Evolutionary conservation across 30 jellyfish, hydroid and myxozoan species (phyloP), one percentile per base, ranked within the genome.

Genomic region (Turritopsis dohrnii): DNA sequence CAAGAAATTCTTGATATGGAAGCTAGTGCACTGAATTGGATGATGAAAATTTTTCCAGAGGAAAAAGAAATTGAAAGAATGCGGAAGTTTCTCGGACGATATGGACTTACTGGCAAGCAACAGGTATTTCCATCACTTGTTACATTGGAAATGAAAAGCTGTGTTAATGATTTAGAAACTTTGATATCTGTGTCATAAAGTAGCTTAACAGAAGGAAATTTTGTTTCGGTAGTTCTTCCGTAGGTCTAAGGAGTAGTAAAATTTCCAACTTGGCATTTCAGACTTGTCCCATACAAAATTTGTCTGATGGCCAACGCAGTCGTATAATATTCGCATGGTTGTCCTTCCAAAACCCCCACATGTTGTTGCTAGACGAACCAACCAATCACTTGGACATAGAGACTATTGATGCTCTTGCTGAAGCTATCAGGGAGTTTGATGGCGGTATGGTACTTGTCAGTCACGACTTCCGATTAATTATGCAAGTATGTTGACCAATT

Each of bases 381-480:
- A 95, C 99, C 16, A 95, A 95, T 85, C 99, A 95, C 89, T 86
- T 95, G 85, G 99, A 95, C 86, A 95, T 95, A 53, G 99, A 95
- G 75, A 95, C 99, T 5, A 91, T 95, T 53, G 99, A 95, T 71
- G 98, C 99, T 21, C 79, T 95, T 8, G 97, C 97, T 7, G 96
- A 90, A 52, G 99, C 99, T 19, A 90, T 95, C 84, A 89, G 90
- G 65, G 97, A 88, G 87, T 95, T 90, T 82, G 87, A 90, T 54
- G 99, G 99, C 7, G 99, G 97, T 21, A 84, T 95, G 96, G 94
- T 95, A 0, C 80, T 90, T 66, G 98, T 95, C 53, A 89, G 97
- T 53, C 99, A 95, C 95, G 97, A 95, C 91, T 94, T 94, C 91
- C 88, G 99, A 28, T 94, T 94, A 53, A 94, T 94, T 29, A 94